Conservation (phyloP, 2,888 invertebrate species). For the Notodonta dromedarius region DNA sequence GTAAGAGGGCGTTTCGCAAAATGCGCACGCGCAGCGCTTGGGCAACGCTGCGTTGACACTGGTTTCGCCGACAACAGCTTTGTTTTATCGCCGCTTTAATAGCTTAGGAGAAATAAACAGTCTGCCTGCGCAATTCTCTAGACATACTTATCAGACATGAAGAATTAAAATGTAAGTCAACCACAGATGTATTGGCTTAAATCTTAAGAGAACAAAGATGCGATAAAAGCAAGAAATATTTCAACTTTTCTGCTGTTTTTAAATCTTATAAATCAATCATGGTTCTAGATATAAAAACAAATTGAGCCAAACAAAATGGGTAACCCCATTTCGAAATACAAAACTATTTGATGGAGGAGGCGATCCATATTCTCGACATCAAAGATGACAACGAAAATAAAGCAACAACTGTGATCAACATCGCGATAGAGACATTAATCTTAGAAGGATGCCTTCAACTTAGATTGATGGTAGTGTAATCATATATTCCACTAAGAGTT, state of each 20-base stretch:
- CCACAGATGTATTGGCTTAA: background rate
- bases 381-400: conserved; percentile 32
- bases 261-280: background rate
- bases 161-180: too few relatives aligned
- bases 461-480: conserved; percentile 39
- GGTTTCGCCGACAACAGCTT: conserved; percentile 64
- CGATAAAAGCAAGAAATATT: background rate
- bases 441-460: conserved; percentile 36
- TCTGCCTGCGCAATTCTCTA: conserved; percentile 16
- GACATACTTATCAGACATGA: conserved; percentile 8
- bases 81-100: conserved; percentile 50
- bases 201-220: background rate
- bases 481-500: conserved; percentile 22
- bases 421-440: conserved; percentile 40
- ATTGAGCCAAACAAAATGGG: background rate
- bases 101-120: conserved; percentile 33
- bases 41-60: conserved; percentile 60
- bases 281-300: conserved; percentile 4
- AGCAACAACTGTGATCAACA: conserved; percentile 34
- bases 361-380: conserved; percentile 23
- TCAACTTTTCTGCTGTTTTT: background rate
- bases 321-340: background rate
- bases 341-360: conserved; percentile 9
- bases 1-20: conserved; percentile 70
- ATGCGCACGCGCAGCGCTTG: conserved; percentile 58